These are phyloP conservation scores for Pollenia griseotomentosa DNA, from an alignment of 2,888 invertebrate species.

Conservation along the genomic window DNA sequence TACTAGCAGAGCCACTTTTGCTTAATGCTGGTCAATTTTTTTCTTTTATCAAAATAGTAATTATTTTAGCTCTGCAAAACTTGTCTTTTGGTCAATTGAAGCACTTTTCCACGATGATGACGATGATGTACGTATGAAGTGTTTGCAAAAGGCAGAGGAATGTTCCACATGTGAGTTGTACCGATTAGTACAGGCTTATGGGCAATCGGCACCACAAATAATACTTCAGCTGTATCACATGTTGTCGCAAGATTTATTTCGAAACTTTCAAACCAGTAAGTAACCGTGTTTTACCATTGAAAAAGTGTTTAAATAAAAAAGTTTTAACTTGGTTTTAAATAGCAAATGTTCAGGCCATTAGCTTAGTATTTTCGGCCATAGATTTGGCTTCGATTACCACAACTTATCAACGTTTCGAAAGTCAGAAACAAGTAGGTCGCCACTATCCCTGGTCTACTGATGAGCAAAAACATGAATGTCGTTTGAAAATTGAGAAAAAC, in stretches of 20 bases:
- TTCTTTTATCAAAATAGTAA: background rate
- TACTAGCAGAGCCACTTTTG: no score
- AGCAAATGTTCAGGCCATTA: conserved; percentile 89
- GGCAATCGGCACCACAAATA: conserved; percentile 91
- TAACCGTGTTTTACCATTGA: conserved; percentile 21
- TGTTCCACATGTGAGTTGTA: conserved; percentile 91
- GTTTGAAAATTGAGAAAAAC: conserved; percentile 77
- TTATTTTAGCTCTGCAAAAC: conserved; percentile 86
- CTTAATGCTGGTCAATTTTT: no score
- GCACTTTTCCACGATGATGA: conserved; percentile 86
- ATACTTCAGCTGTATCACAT: conserved; percentile 88
- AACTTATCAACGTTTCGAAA: conserved; percentile 90
- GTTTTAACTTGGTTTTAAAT: conserved; percentile 76
- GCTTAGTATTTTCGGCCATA: conserved; percentile 88
- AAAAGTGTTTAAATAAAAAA: background rate
- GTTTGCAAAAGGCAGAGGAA: conserved; percentile 86
- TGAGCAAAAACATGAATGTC: conserved; percentile 79
- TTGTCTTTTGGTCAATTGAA: conserved; percentile 91
- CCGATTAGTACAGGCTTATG: conserved; percentile 90
- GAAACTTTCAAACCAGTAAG: conserved; percentile 88
- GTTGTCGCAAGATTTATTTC: conserved; percentile 85
- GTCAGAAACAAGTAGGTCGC: conserved; percentile 89
- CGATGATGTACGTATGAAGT: conserved; percentile 86
- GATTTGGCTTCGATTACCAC: conserved; percentile 89
- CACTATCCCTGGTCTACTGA: conserved; percentile 89